Percentiles rank a stretch among this genome's conserved stretches.
Conservation (phyloP, 2,888 invertebrate genomes). For the Pterostichus madidus region DNA sequence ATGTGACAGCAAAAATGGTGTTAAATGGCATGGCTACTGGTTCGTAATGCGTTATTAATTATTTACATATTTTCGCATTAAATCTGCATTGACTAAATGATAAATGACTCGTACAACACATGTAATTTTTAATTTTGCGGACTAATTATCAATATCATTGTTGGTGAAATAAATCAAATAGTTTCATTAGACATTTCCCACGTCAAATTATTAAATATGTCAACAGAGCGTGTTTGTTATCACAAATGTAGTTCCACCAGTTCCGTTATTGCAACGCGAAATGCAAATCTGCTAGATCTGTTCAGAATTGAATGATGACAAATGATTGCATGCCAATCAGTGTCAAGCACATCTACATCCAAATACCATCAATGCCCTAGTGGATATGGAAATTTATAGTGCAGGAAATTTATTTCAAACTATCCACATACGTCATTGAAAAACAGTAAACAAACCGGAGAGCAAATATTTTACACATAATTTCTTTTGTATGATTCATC, state of each 20-base stretch:
- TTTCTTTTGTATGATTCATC: too few species aligned
- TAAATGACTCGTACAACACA: too few species aligned
- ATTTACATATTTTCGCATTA: too few species aligned
- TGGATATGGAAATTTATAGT: conserved; percentile 42
- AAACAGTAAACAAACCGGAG: conserved; percentile 3
- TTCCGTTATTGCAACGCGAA: conserved; percentile 16
- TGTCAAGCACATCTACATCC: conserved; percentile 24
- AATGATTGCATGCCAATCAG: conserved; percentile 49
- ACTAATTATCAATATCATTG: conserved; percentile 3
- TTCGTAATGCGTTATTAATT: not conserved
- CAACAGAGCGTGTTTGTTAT: conserved; percentile 30
- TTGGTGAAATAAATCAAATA: conserved; percentile 33
- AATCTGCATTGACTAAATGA: too few species aligned
- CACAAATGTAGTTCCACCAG: conserved; percentile 10
- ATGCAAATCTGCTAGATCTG: conserved; percentile 34
- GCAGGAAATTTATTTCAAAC: conserved; percentile 22
- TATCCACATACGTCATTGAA: not conserved
- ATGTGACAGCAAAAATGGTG: too few species aligned
- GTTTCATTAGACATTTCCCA: conserved; percentile 33
- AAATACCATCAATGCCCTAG: not conserved
- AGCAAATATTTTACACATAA: too few species aligned
- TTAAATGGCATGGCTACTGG: too few species aligned
- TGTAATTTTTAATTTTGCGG: not conserved
- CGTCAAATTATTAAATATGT: conserved; percentile 44
- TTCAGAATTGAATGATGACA: conserved; percentile 48